Conservation (phyloP, 2,797 vertebrate genomes). For the Pseudotriccus pelzelni region DNA sequence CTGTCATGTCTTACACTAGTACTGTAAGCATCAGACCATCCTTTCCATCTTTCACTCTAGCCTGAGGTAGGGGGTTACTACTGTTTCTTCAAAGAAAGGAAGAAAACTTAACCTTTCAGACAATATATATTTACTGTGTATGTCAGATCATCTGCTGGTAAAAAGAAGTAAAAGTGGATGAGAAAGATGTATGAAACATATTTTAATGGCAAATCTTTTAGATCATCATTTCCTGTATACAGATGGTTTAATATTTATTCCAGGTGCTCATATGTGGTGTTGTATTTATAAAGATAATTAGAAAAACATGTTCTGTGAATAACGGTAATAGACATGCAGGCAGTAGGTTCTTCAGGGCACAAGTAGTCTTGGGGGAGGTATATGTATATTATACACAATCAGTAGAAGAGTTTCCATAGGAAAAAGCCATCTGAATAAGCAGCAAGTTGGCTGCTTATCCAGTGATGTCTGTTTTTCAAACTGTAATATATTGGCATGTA, state of each 20-base stretch:
- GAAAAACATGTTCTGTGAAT: slow-evolving; percentile 57
- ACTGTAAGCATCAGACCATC: not conserved
- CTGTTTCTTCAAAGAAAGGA: slow-evolving; percentile 18
- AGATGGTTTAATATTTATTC: slow-evolving; percentile 54
- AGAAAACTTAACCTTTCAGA: not conserved
- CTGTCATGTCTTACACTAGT: not conserved
- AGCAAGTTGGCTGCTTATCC: not conserved
- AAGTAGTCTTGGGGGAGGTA: slow-evolving; percentile 37
- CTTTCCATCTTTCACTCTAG: not conserved
- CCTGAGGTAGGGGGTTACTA: not conserved
- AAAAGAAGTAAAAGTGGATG: slow-evolving; percentile 13
- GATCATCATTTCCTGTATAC: slow-evolving; percentile 21
- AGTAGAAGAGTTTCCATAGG: not conserved
- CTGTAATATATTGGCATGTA: not conserved
- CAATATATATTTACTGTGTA: not conserved
- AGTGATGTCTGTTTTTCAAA: not conserved
- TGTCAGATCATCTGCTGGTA: slow-evolving; percentile 10
- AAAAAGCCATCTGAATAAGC: slow-evolving; percentile 31
- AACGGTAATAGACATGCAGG: slow-evolving; percentile 23
- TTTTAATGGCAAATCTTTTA: slow-evolving; percentile 32
- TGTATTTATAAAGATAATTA: slow-evolving; percentile 63
- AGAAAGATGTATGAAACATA: slow-evolving; percentile 30
- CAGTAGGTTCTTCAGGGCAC: slow-evolving; percentile 34
- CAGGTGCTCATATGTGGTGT: slow-evolving; percentile 35
- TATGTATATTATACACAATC: slow-evolving; percentile 8